These are phyloP conservation scores for Syngnathus scovelli DNA, from an alignment of 2,113 vertebrate genomes.

Conservation along the genomic window DNA sequence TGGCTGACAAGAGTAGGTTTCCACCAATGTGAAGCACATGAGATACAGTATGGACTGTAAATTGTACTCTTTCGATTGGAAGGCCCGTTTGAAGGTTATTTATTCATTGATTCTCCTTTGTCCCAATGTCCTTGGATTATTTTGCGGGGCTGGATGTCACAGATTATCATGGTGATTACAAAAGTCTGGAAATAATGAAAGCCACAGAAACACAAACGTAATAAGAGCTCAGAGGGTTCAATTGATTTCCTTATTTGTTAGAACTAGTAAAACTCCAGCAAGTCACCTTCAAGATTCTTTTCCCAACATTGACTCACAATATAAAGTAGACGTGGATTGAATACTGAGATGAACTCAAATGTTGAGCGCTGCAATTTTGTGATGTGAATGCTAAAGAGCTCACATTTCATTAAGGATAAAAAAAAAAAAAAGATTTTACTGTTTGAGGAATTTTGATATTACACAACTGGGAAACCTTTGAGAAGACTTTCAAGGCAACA, in stretches of 20 bases:
- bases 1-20: background rate
- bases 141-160: too few species aligned
- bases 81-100: too few species aligned
- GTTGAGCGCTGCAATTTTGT: constrained; percentile 2
- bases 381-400: background rate
- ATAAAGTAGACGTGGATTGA: background rate
- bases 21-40: too few species aligned
- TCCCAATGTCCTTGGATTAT: too few species aligned
- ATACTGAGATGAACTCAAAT: background rate
- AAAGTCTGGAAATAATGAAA: too few species aligned
- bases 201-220: background rate
- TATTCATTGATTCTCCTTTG: too few species aligned
- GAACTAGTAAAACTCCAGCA: background rate
- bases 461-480: background rate
- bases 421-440: background rate
- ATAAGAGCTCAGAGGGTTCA: background rate
- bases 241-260: background rate
- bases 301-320: constrained; percentile 1
- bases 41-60: too few species aligned
- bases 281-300: constrained; percentile 6
- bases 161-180: too few species aligned
- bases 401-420: background rate
- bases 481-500: background rate
- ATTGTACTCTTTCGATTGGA: too few species aligned
- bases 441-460: background rate